Evolutionary conservation across 2,797 vertebrate species (phyloP).

Genomic region (Dipus sagitta): DNA sequence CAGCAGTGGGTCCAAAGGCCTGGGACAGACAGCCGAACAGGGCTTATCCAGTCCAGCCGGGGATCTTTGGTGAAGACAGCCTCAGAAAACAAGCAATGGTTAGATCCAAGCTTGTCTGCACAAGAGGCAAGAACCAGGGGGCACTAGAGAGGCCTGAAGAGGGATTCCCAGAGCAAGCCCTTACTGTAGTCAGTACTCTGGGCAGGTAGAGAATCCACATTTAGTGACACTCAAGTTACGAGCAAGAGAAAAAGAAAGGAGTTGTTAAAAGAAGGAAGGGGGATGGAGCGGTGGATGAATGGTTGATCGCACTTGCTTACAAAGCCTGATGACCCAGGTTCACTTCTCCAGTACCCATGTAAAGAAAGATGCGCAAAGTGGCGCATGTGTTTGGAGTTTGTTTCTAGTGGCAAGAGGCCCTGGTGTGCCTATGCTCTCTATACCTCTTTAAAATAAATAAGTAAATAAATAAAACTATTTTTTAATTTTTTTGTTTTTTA

Average conservation of each 20-base stretch:
- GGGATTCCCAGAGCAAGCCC: rapidly evolving
- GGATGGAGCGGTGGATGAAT: no score
- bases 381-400: no score
- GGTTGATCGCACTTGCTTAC: no score
- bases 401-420: no score
- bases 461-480: no score
- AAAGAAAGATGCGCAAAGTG: no score
- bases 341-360: no score
- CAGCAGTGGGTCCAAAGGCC: background rate
- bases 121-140: background rate
- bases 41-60: background rate
- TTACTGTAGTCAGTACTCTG: background rate
- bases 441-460: no score
- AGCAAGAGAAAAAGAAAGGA: background rate
- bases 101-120: background rate
- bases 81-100: background rate
- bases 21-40: rapidly evolving
- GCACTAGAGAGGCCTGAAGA: background rate
- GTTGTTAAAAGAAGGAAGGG: background rate
- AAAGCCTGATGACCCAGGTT: no score
- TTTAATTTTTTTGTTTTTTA: no score
- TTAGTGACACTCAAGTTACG: no score
- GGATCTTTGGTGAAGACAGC: background rate
- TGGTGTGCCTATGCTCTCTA: no score
- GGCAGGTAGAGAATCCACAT: background rate